Evolutionary conservation across 2,797 vertebrate species (phyloP).

Genomic region (Avahi laniger): DNA sequence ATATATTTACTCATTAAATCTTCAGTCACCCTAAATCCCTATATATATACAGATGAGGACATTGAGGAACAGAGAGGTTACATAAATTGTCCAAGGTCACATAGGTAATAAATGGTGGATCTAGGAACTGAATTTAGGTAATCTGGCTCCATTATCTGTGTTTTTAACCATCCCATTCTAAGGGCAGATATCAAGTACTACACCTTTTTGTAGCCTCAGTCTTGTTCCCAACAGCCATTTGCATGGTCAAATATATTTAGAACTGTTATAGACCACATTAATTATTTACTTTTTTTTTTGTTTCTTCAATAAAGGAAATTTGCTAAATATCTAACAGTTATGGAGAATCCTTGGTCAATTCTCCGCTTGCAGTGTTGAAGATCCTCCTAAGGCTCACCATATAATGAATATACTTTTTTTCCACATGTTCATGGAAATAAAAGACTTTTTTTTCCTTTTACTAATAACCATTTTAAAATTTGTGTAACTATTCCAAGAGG

Average conservation of each 20-base stretch:
- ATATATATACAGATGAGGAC: neutral
- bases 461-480: neutral
- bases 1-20: neutral
- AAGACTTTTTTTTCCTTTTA: neutral
- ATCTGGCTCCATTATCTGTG: neutral
- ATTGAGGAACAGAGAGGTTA: neutral
- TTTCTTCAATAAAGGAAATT: neutral
- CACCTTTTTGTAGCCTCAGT: neutral
- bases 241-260: neutral
- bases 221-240: neutral
- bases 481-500: neutral
- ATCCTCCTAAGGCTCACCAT: neutral
- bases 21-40: neutral
- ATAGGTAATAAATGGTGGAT: neutral
- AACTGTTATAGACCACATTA: neutral
- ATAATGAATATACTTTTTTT: neutral
- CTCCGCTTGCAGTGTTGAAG: neutral
- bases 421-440: neutral
- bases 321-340: neutral
- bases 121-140: neutral
- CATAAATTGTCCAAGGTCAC: neutral
- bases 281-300: neutral
- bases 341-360: neutral
- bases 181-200: neutral
- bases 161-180: neutral